Evolutionary conservation across 2,888 invertebrate genomes (phyloP), one percentile per base, ranked within the genome.

Genomic region (Digitonthophagus gazella): DNA sequence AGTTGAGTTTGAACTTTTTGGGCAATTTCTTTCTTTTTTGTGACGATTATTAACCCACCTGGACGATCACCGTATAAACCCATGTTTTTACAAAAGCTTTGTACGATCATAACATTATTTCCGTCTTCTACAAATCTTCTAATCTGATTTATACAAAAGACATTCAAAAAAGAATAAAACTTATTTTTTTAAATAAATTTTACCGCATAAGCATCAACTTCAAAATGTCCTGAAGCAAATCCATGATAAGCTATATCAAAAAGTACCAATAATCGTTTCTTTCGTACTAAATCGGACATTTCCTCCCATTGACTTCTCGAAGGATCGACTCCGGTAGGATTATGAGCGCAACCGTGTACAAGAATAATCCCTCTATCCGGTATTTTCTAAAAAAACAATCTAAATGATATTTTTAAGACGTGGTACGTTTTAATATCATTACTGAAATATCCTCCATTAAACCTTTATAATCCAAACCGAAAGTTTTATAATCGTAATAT

Each of bases 161-260:
- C 58, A 58, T 54, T 67, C 18, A 15, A 28, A 3, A 55, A 11
- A 64, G 2, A 15, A 20, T 22, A 22, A 58, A 16, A 18, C 56
- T 8, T 6, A 55, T 15, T 55, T 56, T 56, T 19, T 14, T 11
- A 8, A 1, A n/a, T 19, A 15, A 89, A 84, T 61, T 97, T 78
- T 76, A 81, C 91, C 15, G 97, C 96, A 79, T 88, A 89, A 0
- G 98, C 96, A 84, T 99, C 98, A 74, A 86, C 89, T 79, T 91
- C 90, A 4, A 93, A 90, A 81, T 92, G 89, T 66, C 98, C 95
- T 66, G 93, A 93, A 6, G 96, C 96, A 83, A 96, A 97, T 28
- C 96, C 97, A 85, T 98, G 98, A 85, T 99, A 99, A 22, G 98
- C 98, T 97, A 98, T 96, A 84, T 99, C 98, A 82, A 98, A 96